Evolutionary conservation across 1,140 invertebrate genomes (phyloP).

Genomic region (Hermetia illucens): DNA sequence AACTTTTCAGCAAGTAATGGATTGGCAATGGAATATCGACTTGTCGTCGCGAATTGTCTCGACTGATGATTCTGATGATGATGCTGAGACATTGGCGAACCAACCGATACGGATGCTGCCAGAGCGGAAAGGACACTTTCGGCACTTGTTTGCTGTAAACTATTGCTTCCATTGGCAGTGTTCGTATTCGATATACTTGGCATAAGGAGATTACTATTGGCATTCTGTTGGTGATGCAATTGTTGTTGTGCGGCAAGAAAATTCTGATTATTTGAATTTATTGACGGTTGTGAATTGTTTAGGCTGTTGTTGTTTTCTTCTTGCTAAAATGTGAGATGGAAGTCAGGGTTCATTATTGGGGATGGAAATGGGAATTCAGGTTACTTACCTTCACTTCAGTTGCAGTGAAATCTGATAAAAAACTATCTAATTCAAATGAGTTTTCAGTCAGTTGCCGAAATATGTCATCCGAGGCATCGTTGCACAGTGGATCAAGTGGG

Average conservation of each 20-base stretch:
- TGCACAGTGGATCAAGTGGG: constrained; percentile 25
- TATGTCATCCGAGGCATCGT: constrained; percentile 28
- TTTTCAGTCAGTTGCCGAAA: constrained; percentile 29
- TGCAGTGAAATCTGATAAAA: constrained; percentile 36
- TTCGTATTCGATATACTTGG: neutral
- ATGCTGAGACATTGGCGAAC: constrained; percentile 1
- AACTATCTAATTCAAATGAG: constrained; percentile 36
- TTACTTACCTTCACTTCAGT: constrained; percentile 35
- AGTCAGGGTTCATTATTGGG: constrained; percentile 1
- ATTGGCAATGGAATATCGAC: constrained; percentile 23
- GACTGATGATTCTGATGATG: constrained; percentile 1
- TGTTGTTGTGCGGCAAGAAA: constrained; percentile 3
- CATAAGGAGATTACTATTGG: neutral
- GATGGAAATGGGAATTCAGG: neutral
- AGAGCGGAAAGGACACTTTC: constrained; percentile 12
- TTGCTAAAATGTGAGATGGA: constrained; percentile 15
- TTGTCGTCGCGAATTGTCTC: constrained; percentile 2
- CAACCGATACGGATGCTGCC: constrained; percentile 8
- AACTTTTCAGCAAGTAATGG: constrained; percentile 27
- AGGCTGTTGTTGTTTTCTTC: constrained; percentile 31
- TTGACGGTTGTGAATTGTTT: neutral
- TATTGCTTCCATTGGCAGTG: no score
- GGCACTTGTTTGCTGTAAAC: neutral
- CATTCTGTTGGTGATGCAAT: neutral
- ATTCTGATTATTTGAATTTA: neutral